Conservation (phyloP, 1,140 invertebrate genomes). For the Camponotus vicinus region DNA sequence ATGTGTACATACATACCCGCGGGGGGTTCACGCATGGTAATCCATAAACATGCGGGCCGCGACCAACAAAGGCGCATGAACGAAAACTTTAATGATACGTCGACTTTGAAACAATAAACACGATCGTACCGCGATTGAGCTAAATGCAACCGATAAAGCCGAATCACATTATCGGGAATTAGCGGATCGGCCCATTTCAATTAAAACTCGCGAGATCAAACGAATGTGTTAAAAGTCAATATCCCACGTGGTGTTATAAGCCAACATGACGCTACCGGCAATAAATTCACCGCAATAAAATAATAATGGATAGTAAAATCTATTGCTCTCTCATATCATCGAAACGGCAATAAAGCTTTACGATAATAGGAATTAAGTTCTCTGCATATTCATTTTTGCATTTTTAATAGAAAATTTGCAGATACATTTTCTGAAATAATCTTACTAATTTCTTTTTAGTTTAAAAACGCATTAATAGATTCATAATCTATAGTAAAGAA, state of each 20-base stretch:
- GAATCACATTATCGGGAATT: slow-evolving; percentile 8
- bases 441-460: neutral
- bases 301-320: slow-evolving; percentile 21
- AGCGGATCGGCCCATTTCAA: slow-evolving; percentile 17
- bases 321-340: neutral
- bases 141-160: slow-evolving; percentile 35
- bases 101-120: slow-evolving; percentile 52
- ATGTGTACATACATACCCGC: neutral
- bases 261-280: neutral
- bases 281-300: neutral
- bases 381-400: neutral
- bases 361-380: slow-evolving; percentile 12
- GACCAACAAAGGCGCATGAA: slow-evolving; percentile 18
- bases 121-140: slow-evolving; percentile 19
- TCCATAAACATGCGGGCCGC: slow-evolving; percentile 37
- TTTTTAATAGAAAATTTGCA: neutral
- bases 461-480: neutral
- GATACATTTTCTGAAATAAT: neutral
- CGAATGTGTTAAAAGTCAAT: slow-evolving; percentile 36
- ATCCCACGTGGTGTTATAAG: neutral
- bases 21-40: neutral
- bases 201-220: slow-evolving; percentile 14
- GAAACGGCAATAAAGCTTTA: neutral
- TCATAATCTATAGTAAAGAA: neutral
- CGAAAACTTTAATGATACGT: slow-evolving; percentile 24